Evolutionary conservation across 2,113 vertebrate species (phyloP).

Genomic region (Siniperca chuatsi): DNA sequence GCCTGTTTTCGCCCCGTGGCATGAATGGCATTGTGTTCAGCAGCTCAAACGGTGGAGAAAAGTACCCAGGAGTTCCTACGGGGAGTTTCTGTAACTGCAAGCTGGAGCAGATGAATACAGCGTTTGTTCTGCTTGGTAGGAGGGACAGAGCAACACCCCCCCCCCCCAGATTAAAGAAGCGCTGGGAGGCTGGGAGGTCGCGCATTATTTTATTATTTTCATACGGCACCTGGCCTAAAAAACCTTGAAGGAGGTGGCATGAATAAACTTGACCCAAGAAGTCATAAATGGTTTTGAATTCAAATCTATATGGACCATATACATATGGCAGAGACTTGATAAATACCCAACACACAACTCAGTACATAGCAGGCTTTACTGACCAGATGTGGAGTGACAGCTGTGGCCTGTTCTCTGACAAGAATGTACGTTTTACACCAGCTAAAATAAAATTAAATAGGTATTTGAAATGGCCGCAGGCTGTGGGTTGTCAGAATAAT

Average conservation of each 20-base stretch:
- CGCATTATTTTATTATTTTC: constrained; percentile 31
- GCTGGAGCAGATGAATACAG: constrained; percentile 86
- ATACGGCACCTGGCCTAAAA: constrained; percentile 49
- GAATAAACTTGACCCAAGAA: constrained; percentile 67
- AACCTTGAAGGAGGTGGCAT: constrained; percentile 35
- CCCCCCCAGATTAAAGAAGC: constrained; percentile 36
- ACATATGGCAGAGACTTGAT: neutral
- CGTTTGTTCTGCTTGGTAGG: constrained; percentile 87
- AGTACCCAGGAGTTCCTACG: constrained; percentile 76
- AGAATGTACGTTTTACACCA: neutral
- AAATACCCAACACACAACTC: neutral
- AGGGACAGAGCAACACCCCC: neutral
- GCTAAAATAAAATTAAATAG: neutral
- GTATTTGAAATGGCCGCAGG: neutral
- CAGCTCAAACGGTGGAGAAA: constrained; percentile 52
- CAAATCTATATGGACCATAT: neutral
- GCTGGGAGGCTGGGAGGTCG: constrained; percentile 45
- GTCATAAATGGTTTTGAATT: constrained; percentile 20
- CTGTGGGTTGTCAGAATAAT: neutral
- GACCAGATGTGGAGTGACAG: neutral
- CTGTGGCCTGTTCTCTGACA: neutral
- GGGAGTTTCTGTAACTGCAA: constrained; percentile 76
- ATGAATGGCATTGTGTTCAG: constrained; percentile 68
- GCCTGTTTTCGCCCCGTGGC: constrained; percentile 66
- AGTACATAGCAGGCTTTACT: neutral